Conservation (phyloP, 2,797 vertebrate species). For the Tauraco hartlaubi region DNA sequence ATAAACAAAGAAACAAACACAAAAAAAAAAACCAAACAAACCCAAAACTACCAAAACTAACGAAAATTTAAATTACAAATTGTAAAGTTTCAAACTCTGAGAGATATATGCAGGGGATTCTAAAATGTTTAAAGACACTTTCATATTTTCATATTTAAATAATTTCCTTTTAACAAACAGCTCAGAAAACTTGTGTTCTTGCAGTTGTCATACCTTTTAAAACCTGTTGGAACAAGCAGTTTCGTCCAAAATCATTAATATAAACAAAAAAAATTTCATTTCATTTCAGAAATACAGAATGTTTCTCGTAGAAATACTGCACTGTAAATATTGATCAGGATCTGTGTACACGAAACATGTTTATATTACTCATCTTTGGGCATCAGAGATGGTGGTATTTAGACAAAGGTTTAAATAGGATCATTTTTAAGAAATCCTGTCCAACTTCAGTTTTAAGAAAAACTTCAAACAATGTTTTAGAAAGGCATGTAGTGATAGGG, state of each 20-base stretch:
- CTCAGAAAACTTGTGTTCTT: neutral
- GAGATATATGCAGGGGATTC: neutral
- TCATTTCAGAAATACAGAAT: neutral
- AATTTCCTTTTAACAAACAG: neutral
- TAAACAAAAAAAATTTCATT: neutral
- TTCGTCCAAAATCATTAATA: neutral
- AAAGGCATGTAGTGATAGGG: too few species aligned
- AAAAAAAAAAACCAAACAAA: fast-evolving
- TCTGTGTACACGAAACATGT: neutral
- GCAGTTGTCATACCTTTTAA: neutral
- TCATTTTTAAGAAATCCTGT: neutral
- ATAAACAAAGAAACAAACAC: neutral
- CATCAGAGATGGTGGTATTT: neutral
- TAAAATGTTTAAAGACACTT: neutral
- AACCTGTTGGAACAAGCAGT: neutral
- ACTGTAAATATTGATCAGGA: neutral
- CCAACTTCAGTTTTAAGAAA: neutral
- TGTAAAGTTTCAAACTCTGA: neutral
- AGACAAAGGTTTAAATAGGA: neutral
- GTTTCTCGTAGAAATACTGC: neutral
- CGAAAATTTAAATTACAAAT: neutral
- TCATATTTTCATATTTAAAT: neutral
- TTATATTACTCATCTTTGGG: neutral
- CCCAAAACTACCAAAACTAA: neutral
- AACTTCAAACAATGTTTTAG: fast-evolving